A percentile compares a stretch with the other conserved stretches of the same genome.
Conservation (phyloP, 2,113 vertebrate species). For the Hemibagrus wyckioides region DNA sequence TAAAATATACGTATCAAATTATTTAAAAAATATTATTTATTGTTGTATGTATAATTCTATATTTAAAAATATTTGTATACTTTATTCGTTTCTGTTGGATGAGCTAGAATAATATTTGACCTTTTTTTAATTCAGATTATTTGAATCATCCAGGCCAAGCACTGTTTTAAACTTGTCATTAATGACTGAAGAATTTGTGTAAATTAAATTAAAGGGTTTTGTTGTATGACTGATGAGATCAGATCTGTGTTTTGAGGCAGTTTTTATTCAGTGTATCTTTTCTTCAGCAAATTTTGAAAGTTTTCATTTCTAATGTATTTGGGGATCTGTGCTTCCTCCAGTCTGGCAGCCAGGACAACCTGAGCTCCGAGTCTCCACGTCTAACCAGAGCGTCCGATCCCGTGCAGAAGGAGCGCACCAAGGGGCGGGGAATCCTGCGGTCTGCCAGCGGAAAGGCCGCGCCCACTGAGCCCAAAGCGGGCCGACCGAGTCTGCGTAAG, state of each 20-base stretch:
- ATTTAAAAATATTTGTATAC: too few species aligned
- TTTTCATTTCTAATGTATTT: background rate
- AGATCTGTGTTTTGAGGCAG: background rate
- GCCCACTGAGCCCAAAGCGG: constrained; percentile 69
- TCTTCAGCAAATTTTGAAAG: background rate
- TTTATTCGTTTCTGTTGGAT: too few species aligned
- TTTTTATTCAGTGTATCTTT: background rate
- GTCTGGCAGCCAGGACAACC: constrained; percentile 88
- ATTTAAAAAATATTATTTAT: background rate
- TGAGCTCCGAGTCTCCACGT: constrained; percentile 87
- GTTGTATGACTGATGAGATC: background rate
- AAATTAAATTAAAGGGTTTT: background rate
- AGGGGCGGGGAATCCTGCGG: constrained; percentile 79
- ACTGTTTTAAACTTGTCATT: too few species aligned
- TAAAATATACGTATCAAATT: too few species aligned
- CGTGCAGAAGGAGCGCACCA: constrained; percentile 74
- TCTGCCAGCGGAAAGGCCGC: constrained; percentile 83
- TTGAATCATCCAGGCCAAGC: too few species aligned
- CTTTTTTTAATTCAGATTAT: too few species aligned
- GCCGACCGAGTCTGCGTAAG: constrained; percentile 77
- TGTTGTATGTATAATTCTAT: too few species aligned
- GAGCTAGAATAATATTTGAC: too few species aligned
- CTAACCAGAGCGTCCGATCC: constrained; percentile 82
- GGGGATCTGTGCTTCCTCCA: constrained; percentile 65
- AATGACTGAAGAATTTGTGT: too few species aligned